Evolutionary conservation across 1,140 invertebrate species (phyloP).

Genomic region (Choristoneura fumiferana): DNA sequence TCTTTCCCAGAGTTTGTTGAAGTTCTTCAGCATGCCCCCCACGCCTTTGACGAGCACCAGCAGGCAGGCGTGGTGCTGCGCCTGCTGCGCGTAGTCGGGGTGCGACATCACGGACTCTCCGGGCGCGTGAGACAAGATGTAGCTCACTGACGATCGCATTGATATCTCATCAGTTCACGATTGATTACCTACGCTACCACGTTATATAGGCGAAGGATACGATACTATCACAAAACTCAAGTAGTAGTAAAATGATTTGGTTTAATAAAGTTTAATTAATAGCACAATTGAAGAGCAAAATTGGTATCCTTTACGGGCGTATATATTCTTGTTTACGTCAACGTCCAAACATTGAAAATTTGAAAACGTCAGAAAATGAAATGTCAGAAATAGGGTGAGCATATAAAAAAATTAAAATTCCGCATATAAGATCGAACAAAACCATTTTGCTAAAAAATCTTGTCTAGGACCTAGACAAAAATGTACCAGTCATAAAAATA

Average conservation of each 20-base stretch:
- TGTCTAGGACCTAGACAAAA: no score
- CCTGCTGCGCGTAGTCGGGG: slow-evolving; percentile 94
- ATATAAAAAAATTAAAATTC: no score
- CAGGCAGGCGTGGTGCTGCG: slow-evolving; percentile 93
- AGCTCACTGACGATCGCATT: slow-evolving; percentile 91
- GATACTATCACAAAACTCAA: no score
- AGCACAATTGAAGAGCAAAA: not conserved
- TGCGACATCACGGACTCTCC: slow-evolving; percentile 92
- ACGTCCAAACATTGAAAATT: no score
- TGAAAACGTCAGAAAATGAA: no score
- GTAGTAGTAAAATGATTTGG: no score
- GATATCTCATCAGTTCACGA: slow-evolving; percentile 51
- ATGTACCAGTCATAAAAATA: no score
- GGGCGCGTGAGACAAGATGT: slow-evolving; percentile 86
- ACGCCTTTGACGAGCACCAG: slow-evolving; percentile 92
- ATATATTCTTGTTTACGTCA: no score
- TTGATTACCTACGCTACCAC: not conserved
- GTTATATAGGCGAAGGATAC: not conserved
- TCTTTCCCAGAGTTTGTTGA: slow-evolving; percentile 89
- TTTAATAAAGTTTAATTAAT: not conserved
- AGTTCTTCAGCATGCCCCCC: slow-evolving; percentile 85
- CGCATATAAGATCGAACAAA: no score
- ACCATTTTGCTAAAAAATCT: no score
- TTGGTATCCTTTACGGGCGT: no score
- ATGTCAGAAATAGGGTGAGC: no score